Base-by-base conservation (phyloP, 1,140 invertebrate species). In the Pseudachorutes palmiensis region DNA sequence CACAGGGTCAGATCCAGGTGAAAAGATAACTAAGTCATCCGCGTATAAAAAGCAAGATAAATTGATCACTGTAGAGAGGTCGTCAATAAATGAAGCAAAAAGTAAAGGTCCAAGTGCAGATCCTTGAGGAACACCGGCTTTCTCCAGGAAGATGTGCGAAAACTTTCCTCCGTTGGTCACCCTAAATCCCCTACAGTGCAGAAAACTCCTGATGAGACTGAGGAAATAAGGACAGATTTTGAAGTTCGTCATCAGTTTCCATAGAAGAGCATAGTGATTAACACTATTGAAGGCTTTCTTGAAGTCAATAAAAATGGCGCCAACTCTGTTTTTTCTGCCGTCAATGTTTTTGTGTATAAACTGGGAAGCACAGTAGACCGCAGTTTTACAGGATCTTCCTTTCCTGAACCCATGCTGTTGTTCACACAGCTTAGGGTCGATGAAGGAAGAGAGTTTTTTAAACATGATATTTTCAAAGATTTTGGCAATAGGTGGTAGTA, bases 11-110 rank as follows among this genome's bases (percentile, higher is more conserved):
- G 30, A 3, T 3, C 29, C 60, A 2, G 30, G 3, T n/a, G 30
- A 3, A 26, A 14, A 62, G n/a, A 75, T 36, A 3, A 74, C 74
- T 19, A 73, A 75, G 62, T 77, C 74, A 45, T 76, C 75, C 14
- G 74, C 76, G 57, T 72, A 76, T 1, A 73, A 31, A 1, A 65
- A 24, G 9, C 58, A 62, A 16, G 69, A 65, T 22, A 66, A 29
- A n/a, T 68, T 24, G 1, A 55, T 29, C 41, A 33, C 33, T 36
- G 31, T 61, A 2, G 67, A 68, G 3, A 75, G 70, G 59, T 75
- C 74, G 33, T 70, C 72, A 0, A 69, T 72, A 55, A 70, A 76
- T 1, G 74, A 57, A 5, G 67, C 67, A 58, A 72, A 76, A 22
- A 76, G 60, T 2, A 69, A 41, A 28, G 74, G 75, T 1, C 73